phyloP scores from a whole-genome alignment of 2,888 invertebrate species.

The Chrysotoxum bicinctum region DNA sequence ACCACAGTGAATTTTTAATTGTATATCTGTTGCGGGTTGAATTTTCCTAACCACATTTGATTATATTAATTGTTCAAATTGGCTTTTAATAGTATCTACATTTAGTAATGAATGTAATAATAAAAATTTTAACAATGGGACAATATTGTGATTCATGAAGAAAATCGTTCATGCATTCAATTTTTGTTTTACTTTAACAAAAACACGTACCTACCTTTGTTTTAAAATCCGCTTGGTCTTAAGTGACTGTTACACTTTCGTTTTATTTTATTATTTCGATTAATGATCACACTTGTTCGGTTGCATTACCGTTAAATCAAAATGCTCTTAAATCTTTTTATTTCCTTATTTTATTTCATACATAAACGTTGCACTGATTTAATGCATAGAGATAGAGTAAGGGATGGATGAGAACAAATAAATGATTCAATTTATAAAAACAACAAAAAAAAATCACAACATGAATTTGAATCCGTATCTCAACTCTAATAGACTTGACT shows the following conservation, averaged over 20 bases:
- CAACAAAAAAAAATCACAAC: constrained; percentile 9
- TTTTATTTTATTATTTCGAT: not conserved
- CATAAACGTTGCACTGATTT: constrained; percentile 33
- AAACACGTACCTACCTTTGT: constrained; percentile 20
- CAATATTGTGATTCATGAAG: constrained; percentile 3
- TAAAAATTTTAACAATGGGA: constrained; percentile 17
- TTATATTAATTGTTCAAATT: not conserved
- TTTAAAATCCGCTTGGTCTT: not conserved
- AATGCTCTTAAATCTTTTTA: not conserved
- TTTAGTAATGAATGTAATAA: not conserved
- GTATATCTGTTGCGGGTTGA: not conserved
- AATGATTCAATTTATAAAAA: constrained; percentile 43
- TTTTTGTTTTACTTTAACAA: not conserved
- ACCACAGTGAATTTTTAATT: not conserved
- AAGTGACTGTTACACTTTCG: not conserved
- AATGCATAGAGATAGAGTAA: not conserved
- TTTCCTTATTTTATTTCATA: constrained; percentile 2
- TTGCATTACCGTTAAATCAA: constrained; percentile 10
- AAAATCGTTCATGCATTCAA: not conserved
- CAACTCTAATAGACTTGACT: not conserved
- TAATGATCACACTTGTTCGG: not conserved
- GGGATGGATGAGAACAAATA: constrained; percentile 5
- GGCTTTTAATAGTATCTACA: not conserved
- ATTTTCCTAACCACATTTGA: not conserved
- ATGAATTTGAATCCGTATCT: constrained; percentile 36